A percentile compares a stretch with the other conserved stretches of the same genome.
Conservation (phyloP, 1,140 invertebrate species). For the Sitophilus oryzae region DNA sequence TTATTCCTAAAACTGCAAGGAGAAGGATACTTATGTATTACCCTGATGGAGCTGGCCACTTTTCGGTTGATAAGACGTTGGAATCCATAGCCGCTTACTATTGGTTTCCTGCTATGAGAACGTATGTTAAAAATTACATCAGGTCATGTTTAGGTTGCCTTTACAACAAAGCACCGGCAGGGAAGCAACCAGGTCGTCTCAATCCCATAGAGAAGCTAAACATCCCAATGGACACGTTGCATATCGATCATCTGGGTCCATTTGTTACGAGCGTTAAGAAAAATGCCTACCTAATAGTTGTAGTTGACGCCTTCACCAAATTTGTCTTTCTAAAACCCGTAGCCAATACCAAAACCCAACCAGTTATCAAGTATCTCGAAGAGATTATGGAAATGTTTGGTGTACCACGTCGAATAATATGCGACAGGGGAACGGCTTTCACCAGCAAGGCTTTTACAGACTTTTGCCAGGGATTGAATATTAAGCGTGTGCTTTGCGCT, state of each 20-base stretch:
- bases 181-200: constrained; percentile 1
- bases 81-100: background rate
- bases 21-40: constrained; percentile 4
- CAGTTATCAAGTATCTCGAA: background rate
- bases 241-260: background rate
- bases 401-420: constrained; percentile 1
- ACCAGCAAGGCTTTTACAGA: background rate
- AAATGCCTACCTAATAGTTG: constrained; percentile 1
- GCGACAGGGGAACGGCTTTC: constrained; percentile 1
- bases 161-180: too few relatives aligned
- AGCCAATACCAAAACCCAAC: constrained; percentile 1
- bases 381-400: constrained; percentile 4
- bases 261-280: background rate
- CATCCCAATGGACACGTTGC: background rate
- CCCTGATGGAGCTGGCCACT: too few relatives aligned
- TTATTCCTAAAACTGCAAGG: constrained; percentile 11
- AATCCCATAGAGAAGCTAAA: background rate
- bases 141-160: too few relatives aligned
- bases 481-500: too few relatives aligned
- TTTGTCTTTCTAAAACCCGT: background rate
- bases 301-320: too few relatives aligned
- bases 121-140: constrained; percentile 7
- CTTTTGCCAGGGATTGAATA: too few relatives aligned
- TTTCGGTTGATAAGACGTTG: too few relatives aligned
- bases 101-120: constrained; percentile 16